Evolutionary conservation across 2,113 vertebrate species (phyloP), one percentile per base, ranked within the genome.

Genomic region (Cyanistes caeruleus): DNA sequence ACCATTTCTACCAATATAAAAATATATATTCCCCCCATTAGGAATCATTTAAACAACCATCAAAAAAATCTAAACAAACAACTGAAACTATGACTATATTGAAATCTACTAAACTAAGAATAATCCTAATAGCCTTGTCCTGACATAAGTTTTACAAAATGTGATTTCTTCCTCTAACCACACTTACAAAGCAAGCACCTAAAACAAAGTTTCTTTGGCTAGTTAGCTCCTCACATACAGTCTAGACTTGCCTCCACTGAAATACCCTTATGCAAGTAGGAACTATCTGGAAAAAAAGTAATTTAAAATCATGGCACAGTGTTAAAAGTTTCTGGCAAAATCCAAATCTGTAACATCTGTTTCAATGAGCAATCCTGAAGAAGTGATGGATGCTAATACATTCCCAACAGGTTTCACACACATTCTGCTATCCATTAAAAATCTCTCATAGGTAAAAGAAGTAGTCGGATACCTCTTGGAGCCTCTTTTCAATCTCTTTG

Each of bases 401-500:
- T 10, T 67, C 33, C 59, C 19, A 76, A 11, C 23, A 83, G 55
- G 46, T 62, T 89, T 89, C 62, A 78, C 33, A 73, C 20, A 19
- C 16, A 23, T 62, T 63, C 73, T 91, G 27, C 37, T 43, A 55
- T 2, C 58, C 79, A 77, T 53, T 72, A 72, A 68, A 83, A 83
- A 16, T 15, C 51, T 23, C 9, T 28, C 75, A 30, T 14, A 90
- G 55, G 23, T 67, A 80, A 74, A 83, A 58, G 31, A 16, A 92
- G 46, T 15, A 83, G 48, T 80, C 35, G 79, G 89, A 64, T 98
- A 99, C 99, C 99, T 99, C 97, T 92, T 98, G 75, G 21, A 99
- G 98, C 80, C 86, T 99, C 97, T 99, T 99, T 94, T 99, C 98
- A 27, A 99, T 99, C 96, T 99, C 99, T 88, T 98, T 99, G 96